Percentiles rank a stretch among this genome's conserved stretches.
Conservation (phyloP, 2,113 vertebrate genomes). For the Rhinolophus ferrumequinum region DNA sequence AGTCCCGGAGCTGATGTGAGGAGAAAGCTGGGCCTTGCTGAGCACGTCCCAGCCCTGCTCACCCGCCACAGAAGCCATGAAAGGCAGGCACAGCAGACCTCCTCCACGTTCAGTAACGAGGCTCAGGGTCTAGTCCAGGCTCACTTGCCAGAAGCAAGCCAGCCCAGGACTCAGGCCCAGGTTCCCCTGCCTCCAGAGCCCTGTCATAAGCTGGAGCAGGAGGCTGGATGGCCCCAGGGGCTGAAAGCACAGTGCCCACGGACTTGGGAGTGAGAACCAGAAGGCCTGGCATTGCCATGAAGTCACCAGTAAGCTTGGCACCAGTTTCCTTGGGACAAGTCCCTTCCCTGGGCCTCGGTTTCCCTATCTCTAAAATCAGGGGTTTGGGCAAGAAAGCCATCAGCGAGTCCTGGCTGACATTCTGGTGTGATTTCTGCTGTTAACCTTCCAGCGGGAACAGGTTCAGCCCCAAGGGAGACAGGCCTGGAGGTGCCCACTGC, state of each 20-base stretch:
- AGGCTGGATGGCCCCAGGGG: background rate
- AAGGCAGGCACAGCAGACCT: background rate
- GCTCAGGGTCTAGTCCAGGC: rapidly evolving
- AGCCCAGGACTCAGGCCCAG: background rate
- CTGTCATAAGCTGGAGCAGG: background rate
- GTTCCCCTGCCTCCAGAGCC: too few relatives aligned
- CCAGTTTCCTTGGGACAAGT: background rate
- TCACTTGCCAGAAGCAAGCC: background rate
- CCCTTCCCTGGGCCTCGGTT: background rate
- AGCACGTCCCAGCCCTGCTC: background rate
- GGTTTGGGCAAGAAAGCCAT: background rate
- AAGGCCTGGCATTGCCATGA: background rate
- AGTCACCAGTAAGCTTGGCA: background rate
- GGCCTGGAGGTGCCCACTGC: too few relatives aligned
- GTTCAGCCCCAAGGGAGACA: background rate
- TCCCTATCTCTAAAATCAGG: background rate
- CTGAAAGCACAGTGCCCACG: too few relatives aligned
- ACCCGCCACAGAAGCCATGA: background rate
- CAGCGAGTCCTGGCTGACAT: background rate
- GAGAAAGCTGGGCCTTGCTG: background rate
- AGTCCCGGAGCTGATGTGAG: background rate
- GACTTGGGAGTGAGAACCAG: too few relatives aligned
- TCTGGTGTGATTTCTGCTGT: background rate
- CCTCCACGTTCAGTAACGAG: background rate
- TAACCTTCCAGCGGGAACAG: background rate